phyloP scores from a whole-genome alignment of 2,888 invertebrate genomes.

The Microctonus hyperodae region DNA sequence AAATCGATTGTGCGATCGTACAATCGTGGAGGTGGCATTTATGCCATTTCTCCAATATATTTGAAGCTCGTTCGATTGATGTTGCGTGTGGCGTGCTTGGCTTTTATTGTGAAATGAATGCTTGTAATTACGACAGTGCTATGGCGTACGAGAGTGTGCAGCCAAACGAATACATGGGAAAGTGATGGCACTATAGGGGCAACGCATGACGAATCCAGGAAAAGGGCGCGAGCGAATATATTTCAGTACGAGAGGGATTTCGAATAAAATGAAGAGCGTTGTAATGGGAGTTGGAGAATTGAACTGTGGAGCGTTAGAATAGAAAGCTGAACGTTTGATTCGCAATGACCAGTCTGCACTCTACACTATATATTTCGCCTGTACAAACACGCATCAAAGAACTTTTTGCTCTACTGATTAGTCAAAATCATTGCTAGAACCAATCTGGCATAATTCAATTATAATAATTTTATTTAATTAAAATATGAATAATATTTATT shows the following conservation, averaged over 20 bases:
- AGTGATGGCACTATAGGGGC: slow-evolving; percentile 48
- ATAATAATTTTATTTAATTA: too few species aligned
- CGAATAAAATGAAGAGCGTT: background rate
- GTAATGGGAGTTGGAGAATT: too few species aligned
- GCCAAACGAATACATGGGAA: slow-evolving; percentile 47
- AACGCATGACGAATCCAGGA: slow-evolving; percentile 23
- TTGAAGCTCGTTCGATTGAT: slow-evolving; percentile 30
- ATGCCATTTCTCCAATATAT: slow-evolving; percentile 6
- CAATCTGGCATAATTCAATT: too few species aligned
- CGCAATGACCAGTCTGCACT: too few species aligned
- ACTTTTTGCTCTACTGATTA: too few species aligned
- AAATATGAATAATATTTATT: too few species aligned
- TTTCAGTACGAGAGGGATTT: slow-evolving; percentile 5
- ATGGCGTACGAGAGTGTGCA: slow-evolving; percentile 33
- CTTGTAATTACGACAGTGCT: slow-evolving; percentile 60
- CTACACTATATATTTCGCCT: too few species aligned
- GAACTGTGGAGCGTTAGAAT: too few species aligned
- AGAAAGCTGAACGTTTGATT: too few species aligned
- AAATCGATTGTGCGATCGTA: too few species aligned
- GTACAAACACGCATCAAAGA: too few species aligned
- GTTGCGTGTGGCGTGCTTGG: slow-evolving; percentile 45
- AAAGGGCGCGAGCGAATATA: background rate
- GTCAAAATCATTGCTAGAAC: too few species aligned
- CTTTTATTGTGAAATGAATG: slow-evolving; percentile 63
- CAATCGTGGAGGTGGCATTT: slow-evolving; percentile 15